Conservation (phyloP, 92 coral and sea anemone genomes). For the Zoanthus sansibaricus region DNA sequence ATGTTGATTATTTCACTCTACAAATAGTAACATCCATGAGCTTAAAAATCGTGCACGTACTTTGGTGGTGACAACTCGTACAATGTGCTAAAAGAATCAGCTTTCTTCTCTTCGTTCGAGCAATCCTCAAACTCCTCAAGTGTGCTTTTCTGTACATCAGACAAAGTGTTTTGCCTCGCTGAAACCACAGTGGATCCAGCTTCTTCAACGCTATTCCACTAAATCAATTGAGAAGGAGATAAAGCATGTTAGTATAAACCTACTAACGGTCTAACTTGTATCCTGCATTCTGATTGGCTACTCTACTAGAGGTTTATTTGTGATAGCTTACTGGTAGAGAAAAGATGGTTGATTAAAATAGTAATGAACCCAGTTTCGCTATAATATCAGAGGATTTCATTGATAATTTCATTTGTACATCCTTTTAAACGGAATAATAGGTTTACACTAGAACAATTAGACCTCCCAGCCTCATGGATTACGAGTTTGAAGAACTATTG, state of each 20-base stretch:
- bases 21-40: neutral
- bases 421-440: no score
- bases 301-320: no score
- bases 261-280: no score
- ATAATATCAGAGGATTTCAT: no score
- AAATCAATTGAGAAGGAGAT: slow-evolving; percentile 3
- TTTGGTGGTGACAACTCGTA: slow-evolving; percentile 36
- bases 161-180: slow-evolving; percentile 62
- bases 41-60: neutral
- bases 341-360: no score
- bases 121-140: slow-evolving; percentile 31
- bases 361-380: no score
- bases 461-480: no score
- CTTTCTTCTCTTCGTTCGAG: slow-evolving; percentile 31
- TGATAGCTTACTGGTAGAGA: no score
- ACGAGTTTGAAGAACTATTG: no score
- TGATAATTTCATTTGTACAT: no score
- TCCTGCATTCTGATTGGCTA: no score
- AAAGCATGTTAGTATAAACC: neutral
- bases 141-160: slow-evolving; percentile 54
- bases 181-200: slow-evolving; percentile 63
- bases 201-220: slow-evolving; percentile 66
- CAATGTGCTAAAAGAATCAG: slow-evolving; percentile 3
- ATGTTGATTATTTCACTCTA: neutral
- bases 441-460: no score